These are phyloP conservation scores for Tachina grossa DNA, from an alignment of 2,888 invertebrate species.

Conservation along the genomic window DNA sequence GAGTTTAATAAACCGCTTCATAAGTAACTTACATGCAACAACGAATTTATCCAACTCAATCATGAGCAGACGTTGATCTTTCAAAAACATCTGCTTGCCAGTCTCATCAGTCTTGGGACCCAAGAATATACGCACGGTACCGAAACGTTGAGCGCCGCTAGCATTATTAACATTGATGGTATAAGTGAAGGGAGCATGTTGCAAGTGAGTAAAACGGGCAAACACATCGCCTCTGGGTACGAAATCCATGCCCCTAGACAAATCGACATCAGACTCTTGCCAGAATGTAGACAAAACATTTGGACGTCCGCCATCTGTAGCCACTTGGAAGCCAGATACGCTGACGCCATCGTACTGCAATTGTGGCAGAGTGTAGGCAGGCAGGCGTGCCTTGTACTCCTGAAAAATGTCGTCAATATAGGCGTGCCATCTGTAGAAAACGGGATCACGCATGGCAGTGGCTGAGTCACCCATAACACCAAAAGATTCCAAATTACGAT, in stretches of 20 bases:
- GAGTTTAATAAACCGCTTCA: too few species aligned
- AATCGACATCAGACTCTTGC: conserved; percentile 90
- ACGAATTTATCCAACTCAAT: conserved; percentile 88
- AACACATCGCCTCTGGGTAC: conserved; percentile 89
- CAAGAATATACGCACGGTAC: conserved; percentile 87
- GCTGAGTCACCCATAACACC: conserved; percentile 92
- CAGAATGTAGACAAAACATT: conserved; percentile 89
- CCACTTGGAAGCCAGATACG: conserved; percentile 84
- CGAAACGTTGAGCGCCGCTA: conserved; percentile 83
- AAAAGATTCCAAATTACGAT: conserved; percentile 87
- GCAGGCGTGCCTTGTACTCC: conserved; percentile 87
- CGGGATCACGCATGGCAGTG: conserved; percentile 93
- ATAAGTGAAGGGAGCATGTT: conserved; percentile 88
- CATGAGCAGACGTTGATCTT: conserved; percentile 86
- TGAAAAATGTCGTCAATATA: conserved; percentile 91
- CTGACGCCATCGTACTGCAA: conserved; percentile 84
- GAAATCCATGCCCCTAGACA: conserved; percentile 92
- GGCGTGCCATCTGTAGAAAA: conserved; percentile 93
- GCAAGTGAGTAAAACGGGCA: conserved; percentile 89
- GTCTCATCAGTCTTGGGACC: conserved; percentile 87
- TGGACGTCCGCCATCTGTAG: conserved; percentile 83
- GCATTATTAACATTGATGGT: conserved; percentile 86
- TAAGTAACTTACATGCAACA: conserved; percentile 83
- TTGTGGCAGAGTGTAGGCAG: conserved; percentile 84
- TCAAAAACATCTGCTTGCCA: conserved; percentile 85